A percentile compares a stretch with the other conserved stretches of the same genome.
Evolutionary conservation across 2,888 invertebrate genomes (phyloP).

Genomic region (Poecilobothrus nobilitatus): DNA sequence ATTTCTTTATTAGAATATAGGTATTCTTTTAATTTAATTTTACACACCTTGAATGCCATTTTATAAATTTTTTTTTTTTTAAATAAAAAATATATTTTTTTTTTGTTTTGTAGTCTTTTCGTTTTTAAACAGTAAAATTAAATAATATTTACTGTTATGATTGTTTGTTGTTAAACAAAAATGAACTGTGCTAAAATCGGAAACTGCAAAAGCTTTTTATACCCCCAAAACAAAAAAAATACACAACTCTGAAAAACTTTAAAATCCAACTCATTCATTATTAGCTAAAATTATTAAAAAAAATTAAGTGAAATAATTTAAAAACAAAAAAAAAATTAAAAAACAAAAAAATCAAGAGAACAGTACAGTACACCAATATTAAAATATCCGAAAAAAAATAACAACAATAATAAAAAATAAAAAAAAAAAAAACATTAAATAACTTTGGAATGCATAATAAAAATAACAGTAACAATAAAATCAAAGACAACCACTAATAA

Average conservation of each 20-base stretch:
- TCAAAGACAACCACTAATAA: not conserved
- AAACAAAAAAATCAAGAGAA: not conserved
- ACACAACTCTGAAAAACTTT: too few relatives aligned
- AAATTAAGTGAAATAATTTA: not conserved
- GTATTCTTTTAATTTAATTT: too few relatives aligned
- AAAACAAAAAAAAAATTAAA: too few relatives aligned
- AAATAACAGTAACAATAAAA: not conserved
- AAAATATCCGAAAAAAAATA: not conserved
- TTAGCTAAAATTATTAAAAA: not conserved
- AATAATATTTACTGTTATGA: not conserved
- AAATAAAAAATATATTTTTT: constrained; percentile 8
- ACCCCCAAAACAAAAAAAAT: not conserved
- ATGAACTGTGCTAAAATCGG: not conserved
- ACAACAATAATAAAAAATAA: not conserved
- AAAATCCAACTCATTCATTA: not conserved
- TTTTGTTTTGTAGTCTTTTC: constrained; percentile 15
- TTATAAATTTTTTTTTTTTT: constrained; percentile 7
- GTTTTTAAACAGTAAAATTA: constrained; percentile 9
- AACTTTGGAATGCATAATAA: not conserved
- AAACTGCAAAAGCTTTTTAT: constrained; percentile 1
- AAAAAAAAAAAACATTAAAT: not conserved
- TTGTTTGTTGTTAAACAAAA: not conserved
- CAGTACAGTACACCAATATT: not conserved
- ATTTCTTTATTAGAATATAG: too few relatives aligned
- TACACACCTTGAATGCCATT: constrained; percentile 28